Percentiles rank a stretch among this genome's conserved stretches.
These are phyloP conservation scores for Vulpes ferrilata DNA, from an alignment of 2,113 vertebrate species.

Conservation along the genomic window DNA sequence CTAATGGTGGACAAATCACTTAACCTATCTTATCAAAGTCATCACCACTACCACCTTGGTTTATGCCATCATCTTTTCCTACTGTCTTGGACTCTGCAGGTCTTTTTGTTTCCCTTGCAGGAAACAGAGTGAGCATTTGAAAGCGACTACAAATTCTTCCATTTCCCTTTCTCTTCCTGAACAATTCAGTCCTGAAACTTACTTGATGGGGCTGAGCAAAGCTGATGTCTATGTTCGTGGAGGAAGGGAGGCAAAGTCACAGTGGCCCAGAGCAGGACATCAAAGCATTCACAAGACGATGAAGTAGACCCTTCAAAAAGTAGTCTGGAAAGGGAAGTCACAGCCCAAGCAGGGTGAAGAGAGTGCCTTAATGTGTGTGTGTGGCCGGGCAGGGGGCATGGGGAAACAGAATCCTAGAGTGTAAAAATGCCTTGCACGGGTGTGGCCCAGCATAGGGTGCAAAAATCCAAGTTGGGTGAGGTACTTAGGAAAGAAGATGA, in stretches of 20 bases:
- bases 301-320: not conserved
- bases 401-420: not conserved
- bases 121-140: not conserved
- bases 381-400: accelerated
- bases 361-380: too few relatives aligned
- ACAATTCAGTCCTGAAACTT: not conserved
- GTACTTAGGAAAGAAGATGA: not conserved
- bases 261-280: not conserved
- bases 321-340: not conserved
- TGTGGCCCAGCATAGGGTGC: not conserved
- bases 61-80: not conserved
- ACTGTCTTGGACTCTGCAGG: not conserved
- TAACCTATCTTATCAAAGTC: not conserved
- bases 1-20: not conserved
- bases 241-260: not conserved
- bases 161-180: not conserved
- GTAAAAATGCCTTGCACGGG: not conserved
- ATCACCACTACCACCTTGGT: not conserved
- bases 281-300: not conserved
- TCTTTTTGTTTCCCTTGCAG: not conserved
- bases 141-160: not conserved
- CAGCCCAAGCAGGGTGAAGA: not conserved
- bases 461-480: not conserved
- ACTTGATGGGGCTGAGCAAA: not conserved
- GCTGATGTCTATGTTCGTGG: not conserved